Evolutionary conservation across 2,113 vertebrate species (phyloP).

Genomic region (Pygoscelis adeliae): DNA sequence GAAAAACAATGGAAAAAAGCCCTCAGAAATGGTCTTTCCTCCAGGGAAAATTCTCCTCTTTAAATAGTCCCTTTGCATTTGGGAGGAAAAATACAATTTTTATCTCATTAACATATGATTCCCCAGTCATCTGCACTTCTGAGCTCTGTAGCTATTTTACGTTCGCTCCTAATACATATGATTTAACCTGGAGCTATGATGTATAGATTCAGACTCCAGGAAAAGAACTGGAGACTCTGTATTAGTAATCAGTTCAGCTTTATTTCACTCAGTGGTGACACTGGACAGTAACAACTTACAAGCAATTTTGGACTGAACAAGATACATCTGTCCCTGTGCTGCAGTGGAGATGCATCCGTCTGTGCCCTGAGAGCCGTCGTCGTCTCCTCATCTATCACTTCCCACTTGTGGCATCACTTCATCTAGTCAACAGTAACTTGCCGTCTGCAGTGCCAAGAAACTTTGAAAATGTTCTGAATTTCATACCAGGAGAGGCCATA

Average conservation of each 20-base stretch:
- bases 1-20: neutral
- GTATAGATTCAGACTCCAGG: neutral
- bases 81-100: slow-evolving; percentile 3
- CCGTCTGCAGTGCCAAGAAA: neutral
- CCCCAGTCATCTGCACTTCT: neutral
- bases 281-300: neutral
- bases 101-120: neutral
- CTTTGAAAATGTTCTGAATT: neutral
- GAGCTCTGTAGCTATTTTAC: neutral
- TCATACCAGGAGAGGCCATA: neutral
- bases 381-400: neutral
- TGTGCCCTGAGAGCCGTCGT: accelerated
- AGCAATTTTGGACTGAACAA: neutral
- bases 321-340: neutral
- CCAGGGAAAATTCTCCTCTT: neutral
- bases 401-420: neutral
- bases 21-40: neutral
- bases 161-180: neutral
- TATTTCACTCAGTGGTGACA: neutral
- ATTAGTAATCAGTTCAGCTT: neutral
- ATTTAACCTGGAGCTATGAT: neutral
- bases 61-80: neutral
- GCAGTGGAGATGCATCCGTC: neutral
- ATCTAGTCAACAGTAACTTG: neutral
- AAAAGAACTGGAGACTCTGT: neutral